Percentiles rank a stretch among this genome's conserved stretches.
Conservation (phyloP, 2,113 vertebrate species). For the Haemorhous mexicanus region DNA sequence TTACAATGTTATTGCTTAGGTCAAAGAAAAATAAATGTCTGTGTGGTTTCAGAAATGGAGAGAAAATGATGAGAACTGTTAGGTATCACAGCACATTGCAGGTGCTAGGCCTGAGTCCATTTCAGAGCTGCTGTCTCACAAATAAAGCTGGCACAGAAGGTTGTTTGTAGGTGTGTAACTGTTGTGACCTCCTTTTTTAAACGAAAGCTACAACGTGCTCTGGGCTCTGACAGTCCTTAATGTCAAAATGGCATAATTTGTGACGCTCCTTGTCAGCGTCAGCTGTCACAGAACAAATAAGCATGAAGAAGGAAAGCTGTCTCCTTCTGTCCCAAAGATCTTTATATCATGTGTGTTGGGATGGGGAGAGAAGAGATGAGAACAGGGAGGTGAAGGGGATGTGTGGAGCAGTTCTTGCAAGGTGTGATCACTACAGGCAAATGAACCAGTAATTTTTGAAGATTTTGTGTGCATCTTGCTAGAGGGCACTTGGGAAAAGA, state of each 20-base stretch:
- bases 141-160: background rate
- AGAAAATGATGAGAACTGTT: background rate
- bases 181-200: background rate
- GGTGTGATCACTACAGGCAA: background rate
- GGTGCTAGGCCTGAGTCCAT: background rate
- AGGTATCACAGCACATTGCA: background rate
- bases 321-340: background rate
- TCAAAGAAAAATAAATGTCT: background rate
- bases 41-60: background rate
- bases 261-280: background rate
- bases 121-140: background rate
- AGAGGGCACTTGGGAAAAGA: background rate
- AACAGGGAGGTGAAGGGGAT: background rate
- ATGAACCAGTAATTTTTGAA: background rate
- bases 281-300: background rate
- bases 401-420: background rate
- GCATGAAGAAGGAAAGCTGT: background rate
- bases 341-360: background rate
- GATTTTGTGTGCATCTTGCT: background rate
- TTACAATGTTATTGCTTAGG: background rate
- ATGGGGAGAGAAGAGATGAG: background rate
- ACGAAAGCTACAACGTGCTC: background rate
- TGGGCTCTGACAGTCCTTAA: background rate
- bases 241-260: background rate
- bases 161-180: accelerated